phyloP scores from a whole-genome alignment of 2,888 invertebrate species.

The Leptopilina myrica region DNA sequence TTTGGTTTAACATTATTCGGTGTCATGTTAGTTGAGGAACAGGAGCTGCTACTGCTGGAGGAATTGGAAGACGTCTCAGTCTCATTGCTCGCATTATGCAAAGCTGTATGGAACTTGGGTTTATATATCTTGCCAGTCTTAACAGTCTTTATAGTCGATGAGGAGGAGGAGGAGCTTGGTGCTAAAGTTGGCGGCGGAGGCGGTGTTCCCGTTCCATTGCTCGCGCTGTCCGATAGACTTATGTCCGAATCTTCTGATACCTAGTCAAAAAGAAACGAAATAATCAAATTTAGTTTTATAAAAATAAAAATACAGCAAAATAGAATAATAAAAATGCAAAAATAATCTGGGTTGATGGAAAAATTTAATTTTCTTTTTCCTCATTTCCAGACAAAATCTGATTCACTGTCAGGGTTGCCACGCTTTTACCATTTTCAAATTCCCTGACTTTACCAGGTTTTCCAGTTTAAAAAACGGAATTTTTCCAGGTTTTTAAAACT shows the following conservation, averaged over 20 bases:
- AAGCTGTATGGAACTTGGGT: constrained; percentile 85
- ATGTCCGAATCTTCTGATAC: constrained; percentile 74
- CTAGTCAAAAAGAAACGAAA: constrained; percentile 50
- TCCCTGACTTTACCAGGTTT: no score
- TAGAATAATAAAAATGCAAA: not conserved
- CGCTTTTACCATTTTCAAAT: no score
- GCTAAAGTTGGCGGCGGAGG: constrained; percentile 62
- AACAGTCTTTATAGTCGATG: constrained; percentile 62
- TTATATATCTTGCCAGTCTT: constrained; percentile 80
- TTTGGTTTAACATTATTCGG: constrained; percentile 75
- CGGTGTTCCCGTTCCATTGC: constrained; percentile 75
- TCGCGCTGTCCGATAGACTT: constrained; percentile 72
- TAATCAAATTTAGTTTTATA: not conserved
- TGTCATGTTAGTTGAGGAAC: constrained; percentile 55
- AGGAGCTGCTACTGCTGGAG: constrained; percentile 55
- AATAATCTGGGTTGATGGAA: no score
- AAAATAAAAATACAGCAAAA: not conserved
- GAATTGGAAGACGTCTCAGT: constrained; percentile 61
- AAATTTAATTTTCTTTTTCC: no score
- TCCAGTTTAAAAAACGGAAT: no score
- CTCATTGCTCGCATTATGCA: constrained; percentile 66
- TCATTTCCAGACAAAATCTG: no score
- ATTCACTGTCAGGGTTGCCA: no score
- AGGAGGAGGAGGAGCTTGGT: constrained; percentile 51
- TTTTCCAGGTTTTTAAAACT: no score